Evolutionary conservation across 2,113 vertebrate species (phyloP).

Genomic region (Erythrolamprus reginae): DNA sequence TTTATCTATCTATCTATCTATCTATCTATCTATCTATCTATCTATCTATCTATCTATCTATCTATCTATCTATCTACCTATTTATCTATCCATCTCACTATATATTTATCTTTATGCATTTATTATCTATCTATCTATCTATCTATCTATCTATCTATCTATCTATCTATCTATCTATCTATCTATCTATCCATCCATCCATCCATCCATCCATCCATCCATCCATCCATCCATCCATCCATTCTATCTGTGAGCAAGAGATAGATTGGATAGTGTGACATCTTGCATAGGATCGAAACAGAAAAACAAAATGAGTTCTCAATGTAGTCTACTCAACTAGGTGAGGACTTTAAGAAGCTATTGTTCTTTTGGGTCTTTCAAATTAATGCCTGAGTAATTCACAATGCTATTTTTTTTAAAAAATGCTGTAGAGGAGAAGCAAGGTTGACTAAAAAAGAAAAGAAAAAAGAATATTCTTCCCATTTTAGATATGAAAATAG

Average conservation of each 20-base stretch:
- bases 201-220: too few relatives aligned
- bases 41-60: too few relatives aligned
- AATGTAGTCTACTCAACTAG: not conserved
- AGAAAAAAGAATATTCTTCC: slow-evolving; percentile 19
- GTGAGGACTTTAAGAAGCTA: not conserved
- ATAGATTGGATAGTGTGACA: not conserved
- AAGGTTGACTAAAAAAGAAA: not conserved
- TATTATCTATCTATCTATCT: too few relatives aligned
- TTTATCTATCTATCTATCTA: too few relatives aligned
- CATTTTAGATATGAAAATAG: slow-evolving; percentile 29
- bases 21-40: too few relatives aligned
- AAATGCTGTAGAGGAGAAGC: not conserved
- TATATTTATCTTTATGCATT: too few relatives aligned
- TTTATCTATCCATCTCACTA: too few relatives aligned
- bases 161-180: too few relatives aligned
- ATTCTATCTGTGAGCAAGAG: not conserved
- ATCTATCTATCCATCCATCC: too few relatives aligned
- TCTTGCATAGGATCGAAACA: not conserved
- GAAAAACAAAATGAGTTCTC: not conserved
- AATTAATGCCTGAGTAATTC: not conserved
- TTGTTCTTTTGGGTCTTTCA: not conserved
- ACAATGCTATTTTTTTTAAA: not conserved
- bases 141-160: too few relatives aligned
- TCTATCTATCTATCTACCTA: too few relatives aligned
- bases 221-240: too few relatives aligned